These are phyloP conservation scores for Toxotes lorentzi DNA, from an alignment of 2,797 vertebrate species.

Conservation along the genomic window DNA sequence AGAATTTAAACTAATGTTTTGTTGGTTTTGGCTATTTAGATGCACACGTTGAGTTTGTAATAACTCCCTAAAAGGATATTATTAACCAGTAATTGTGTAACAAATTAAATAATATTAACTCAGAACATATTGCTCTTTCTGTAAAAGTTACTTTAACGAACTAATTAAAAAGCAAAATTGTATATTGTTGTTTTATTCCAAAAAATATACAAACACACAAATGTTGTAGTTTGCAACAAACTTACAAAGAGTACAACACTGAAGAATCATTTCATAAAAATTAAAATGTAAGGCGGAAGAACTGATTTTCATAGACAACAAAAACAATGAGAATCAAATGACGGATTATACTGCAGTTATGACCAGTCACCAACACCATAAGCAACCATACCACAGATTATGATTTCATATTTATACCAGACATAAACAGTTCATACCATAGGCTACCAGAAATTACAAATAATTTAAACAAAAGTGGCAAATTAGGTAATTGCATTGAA, in stretches of 20 bases:
- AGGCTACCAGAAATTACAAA: conserved; percentile 46
- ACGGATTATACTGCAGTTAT: conserved; percentile 52
- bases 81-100: not conserved
- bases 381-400: conserved; percentile 55
- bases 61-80: not conserved
- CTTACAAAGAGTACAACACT: conserved; percentile 25
- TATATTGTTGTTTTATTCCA: conserved; percentile 60
- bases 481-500: conserved; percentile 57
- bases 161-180: conserved; percentile 6
- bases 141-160: not conserved
- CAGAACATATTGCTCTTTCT: not conserved
- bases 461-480: conserved; percentile 71
- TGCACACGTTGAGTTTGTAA: not conserved
- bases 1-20: not conserved
- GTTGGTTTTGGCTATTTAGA: not conserved
- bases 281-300: conserved; percentile 45
- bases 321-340: conserved; percentile 39
- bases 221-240: conserved; percentile 31
- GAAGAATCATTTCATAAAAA: conserved; percentile 48
- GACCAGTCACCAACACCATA: conserved; percentile 45
- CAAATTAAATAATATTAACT: not conserved
- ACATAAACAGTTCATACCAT: conserved; percentile 37
- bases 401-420: conserved; percentile 33
- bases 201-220: conserved; percentile 61
- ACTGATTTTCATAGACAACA: conserved; percentile 48